Base-by-base conservation (phyloP, 1,140 invertebrate genomes). In the Aplysia californica region DNA sequence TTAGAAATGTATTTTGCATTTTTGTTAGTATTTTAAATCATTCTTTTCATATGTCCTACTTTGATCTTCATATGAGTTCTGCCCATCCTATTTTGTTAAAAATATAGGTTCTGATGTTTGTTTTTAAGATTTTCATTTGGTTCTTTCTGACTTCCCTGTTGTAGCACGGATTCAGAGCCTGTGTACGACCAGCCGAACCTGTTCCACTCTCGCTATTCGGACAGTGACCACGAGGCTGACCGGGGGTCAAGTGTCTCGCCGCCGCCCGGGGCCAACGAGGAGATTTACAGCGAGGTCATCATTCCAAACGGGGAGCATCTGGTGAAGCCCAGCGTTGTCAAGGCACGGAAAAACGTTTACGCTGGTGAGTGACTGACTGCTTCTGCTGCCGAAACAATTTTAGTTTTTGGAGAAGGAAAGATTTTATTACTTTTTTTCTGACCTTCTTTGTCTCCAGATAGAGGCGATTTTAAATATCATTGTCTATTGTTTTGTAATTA, bases 131-230 rank as follows among this genome's bases (percentile, higher is more conserved):
- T n/a, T n/a, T n/a, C n/a, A n/a, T n/a, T n/a, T n/a, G n/a, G n/a
- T n/a, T n/a, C n/a, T 55, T 64, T 79, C 31, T 74, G 64, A 58
- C n/a, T 59, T 78, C 72, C 10, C 59, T 86, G 83, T 61, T 82
- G 84, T 81, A 88, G 88, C 78, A 87, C 87, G 55, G 94, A 94
- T 83, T 95, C 94, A 73, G 95, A 96, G 86, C 95, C 95, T 78
- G 78, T 91, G 5, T 96, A 95, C 86, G 95, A 96, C 89, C 93
- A 94, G 83, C 91, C 86, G 35, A 80, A 75, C 21, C 77, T 77
- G 66, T 84, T 79, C 67, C 82, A 80, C 75, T 85, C 76, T 41
- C 80, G 61, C 36, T 83, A 83, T 33, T 87, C 87, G 0, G 87
- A 88, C 77, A 86, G 84, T 83, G 83, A 90, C 26, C 82, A 79